Base-by-base conservation (phyloP, 2,113 vertebrate species). In the Siniperca knerii region DNA sequence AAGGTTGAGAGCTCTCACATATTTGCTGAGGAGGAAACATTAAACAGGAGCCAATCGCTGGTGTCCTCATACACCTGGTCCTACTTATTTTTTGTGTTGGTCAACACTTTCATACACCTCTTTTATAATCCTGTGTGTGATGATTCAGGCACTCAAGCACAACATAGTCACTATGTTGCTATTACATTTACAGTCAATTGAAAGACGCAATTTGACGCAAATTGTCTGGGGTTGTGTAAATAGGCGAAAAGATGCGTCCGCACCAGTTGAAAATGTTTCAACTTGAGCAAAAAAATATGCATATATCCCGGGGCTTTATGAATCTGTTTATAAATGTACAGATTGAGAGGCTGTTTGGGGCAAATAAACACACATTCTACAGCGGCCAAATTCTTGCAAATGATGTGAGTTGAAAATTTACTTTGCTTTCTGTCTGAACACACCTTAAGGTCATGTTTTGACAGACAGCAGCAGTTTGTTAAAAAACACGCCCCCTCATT, bases 1-100 rank as follows among this genome's bases (percentile, higher is more conserved):
- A 84, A 90, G 91, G 85, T 87, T 82, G 89, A 87, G 85, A 83
- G 89, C 84, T 68, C 69, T 54, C 77, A 40, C 55, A 77, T 48
- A 77, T 83, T 42, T 77, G 66, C 76, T 69, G 73, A 77, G 65
- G 61, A 79, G 54, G 74, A 86, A 77, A 81, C 78, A 46, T 50
- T 57, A 55, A 72, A 33, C 60, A 25, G 25, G 23, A 84, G 52
- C 62, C 50, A 0, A 16, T 58, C 29, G 2, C 48, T 48, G n/a
- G 77, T 29, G 61, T 44, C 57, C 55, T 48, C 83, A 48, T 21
- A 61, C 54, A 70, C 67, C 73, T 71, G 40, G 0, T 76, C 8
- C 42, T 40, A 4, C 62, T 40, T 46, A 11, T 62, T 4, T 25
- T 57, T 21, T 25, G n/a, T 57, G 62, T 46, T 33, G 40, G 18